Evolutionary conservation across 2,888 invertebrate species (phyloP), one percentile per base, ranked within the genome.

Genomic region (Serrognathus titanus): DNA sequence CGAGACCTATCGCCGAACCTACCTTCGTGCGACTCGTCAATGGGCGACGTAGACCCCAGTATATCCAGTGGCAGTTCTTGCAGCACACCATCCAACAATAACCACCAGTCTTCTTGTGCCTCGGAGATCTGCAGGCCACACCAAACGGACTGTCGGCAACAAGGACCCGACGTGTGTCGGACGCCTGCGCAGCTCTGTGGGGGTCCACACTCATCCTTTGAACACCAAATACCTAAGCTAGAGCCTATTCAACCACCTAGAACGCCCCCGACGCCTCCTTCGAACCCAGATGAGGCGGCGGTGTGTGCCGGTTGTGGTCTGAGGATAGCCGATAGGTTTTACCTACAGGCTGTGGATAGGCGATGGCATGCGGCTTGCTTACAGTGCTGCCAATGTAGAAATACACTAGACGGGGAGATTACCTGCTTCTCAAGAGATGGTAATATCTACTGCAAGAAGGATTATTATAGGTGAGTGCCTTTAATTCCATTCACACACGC

Each of bases 401-500:
- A 89, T 79, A 88, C 91, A 3, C 83, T 97, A 66, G 96, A 96
- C 77, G 88, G 92, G 1, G 94, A 96, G 76, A 87, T 90, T 74
- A 89, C 95, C 66, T 97, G 96, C 79, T 97, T 94, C 78, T 89
- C 93, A 63, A 84, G 93, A 66, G 94, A 95, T 76, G 94, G 93
- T 70, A 90, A 90, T 75, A 95, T 96, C 71, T 96, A 93, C 80
- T 97, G 97, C 85, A 95, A 94, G 82, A 92, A 92, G 75, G 96
- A 97, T 80, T 97, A 97, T 80, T 92, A 93, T 83, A 89, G 94
- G 97, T 97, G 75, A 87, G 90, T 58, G 10, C 37, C 4, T 35
- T 48, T 39, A 2, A 11, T 39, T 39, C 6, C 12, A 39, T 39
- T 16, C 3, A 16, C 16, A 16, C 3, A 2, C 16, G 16, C 16